Evolutionary conservation across 1,140 invertebrate genomes (phyloP).

Genomic region (Limonius californicus): DNA sequence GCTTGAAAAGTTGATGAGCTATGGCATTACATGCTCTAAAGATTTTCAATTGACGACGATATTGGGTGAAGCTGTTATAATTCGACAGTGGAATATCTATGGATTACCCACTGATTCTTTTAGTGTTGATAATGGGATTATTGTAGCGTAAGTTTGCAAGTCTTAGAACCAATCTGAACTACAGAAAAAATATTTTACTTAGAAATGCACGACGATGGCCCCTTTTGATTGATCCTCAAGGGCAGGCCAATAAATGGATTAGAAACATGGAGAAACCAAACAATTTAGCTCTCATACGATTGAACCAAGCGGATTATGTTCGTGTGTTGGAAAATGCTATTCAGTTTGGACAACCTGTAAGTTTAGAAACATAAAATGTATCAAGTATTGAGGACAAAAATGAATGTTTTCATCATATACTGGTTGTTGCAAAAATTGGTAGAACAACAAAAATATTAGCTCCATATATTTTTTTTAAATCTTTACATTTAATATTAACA

Average conservation of each 20-base stretch:
- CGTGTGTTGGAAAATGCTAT: slow-evolving; percentile 87
- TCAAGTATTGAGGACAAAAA: no score
- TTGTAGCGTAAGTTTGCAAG: slow-evolving; percentile 72
- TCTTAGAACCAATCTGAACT: no score
- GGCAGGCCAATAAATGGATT: slow-evolving; percentile 91
- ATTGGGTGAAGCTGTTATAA: slow-evolving; percentile 82
- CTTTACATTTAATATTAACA: not conserved
- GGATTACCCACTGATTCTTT: slow-evolving; percentile 86
- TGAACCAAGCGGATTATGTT: slow-evolving; percentile 79
- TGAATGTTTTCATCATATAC: no score
- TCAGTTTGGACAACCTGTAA: slow-evolving; percentile 84
- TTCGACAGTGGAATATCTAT: slow-evolving; percentile 87
- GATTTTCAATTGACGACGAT: slow-evolving; percentile 70
- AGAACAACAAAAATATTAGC: no score
- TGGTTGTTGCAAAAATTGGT: no score
- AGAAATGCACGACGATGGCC: slow-evolving; percentile 84
- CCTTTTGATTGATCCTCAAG: slow-evolving; percentile 93
- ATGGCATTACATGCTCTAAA: slow-evolving; percentile 69
- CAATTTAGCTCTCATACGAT: slow-evolving; percentile 76
- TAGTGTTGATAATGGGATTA: slow-evolving; percentile 90
- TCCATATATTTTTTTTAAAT: no score
- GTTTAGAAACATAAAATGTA: not conserved
- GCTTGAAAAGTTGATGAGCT: slow-evolving; percentile 62
- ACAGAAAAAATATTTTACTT: no score
- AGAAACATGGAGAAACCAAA: slow-evolving; percentile 90